A percentile compares a stretch with the other conserved stretches of the same genome.
Conservation (phyloP, 1,140 invertebrate genomes). For the Orussus abietinus region DNA sequence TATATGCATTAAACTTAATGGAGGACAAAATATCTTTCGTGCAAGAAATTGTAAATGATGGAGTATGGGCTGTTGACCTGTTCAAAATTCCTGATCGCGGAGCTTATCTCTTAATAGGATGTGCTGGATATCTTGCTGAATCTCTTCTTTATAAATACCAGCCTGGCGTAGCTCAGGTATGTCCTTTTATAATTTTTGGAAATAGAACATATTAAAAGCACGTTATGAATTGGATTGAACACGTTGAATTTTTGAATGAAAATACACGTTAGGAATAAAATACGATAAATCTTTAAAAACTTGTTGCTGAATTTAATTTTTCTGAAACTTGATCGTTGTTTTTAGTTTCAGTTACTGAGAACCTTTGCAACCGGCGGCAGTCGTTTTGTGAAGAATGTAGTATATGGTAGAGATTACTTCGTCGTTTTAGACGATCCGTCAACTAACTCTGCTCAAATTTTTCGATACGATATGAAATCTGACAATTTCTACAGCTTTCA, state of each 20-base stretch:
- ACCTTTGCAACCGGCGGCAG: conserved; percentile 24
- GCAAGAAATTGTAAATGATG: conserved; percentile 24
- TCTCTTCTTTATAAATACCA: conserved; percentile 28
- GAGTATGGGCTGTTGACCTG: conserved; percentile 25
- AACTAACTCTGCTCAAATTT: conserved; percentile 30
- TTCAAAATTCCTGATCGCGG: conserved; percentile 20
- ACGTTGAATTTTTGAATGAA: no score
- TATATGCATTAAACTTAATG: conserved; percentile 27
- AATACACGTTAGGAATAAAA: no score
- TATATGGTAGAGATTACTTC: conserved; percentile 22
- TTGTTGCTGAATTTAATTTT: conserved; percentile 7
- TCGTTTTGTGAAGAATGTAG: conserved; percentile 22
- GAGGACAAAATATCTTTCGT: conserved; percentile 13
- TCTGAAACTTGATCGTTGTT: conserved; percentile 6
- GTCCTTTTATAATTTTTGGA: not conserved
- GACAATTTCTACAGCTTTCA: conserved; percentile 35
- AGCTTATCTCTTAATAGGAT: conserved; percentile 26
- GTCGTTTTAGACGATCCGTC: conserved; percentile 29
- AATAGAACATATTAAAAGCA: not conserved
- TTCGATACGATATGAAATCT: conserved; percentile 18
- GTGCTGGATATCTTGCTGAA: conserved; percentile 18
- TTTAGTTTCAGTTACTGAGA: conserved; percentile 21
- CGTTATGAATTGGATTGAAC: no score
- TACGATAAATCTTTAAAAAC: not conserved
- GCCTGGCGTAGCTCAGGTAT: conserved; percentile 16